Evolutionary conservation across 2,113 vertebrate species (phyloP).

Genomic region (Eublepharis macularius): DNA sequence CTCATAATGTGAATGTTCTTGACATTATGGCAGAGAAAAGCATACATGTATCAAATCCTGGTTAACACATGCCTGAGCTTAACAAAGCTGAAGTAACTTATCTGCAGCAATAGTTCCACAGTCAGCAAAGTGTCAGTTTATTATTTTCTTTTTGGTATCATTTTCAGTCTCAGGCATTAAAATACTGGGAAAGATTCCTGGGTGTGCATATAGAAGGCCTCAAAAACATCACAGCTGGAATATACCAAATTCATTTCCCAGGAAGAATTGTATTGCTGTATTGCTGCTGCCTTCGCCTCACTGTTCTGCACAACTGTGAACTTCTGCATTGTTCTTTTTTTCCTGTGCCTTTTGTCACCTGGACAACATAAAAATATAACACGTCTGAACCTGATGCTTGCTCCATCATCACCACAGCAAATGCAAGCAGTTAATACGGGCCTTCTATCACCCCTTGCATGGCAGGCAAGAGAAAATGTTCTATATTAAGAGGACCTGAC

Average conservation of each 20-base stretch:
- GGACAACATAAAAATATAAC: background rate
- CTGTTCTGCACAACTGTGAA: background rate
- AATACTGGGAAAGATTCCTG: background rate
- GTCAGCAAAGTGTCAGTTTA: background rate
- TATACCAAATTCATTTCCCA: background rate
- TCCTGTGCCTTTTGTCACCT: background rate
- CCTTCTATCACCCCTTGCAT: background rate
- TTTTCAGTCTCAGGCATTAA: background rate
- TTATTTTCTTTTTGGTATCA: background rate
- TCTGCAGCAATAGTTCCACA: background rate
- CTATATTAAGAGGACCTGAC: background rate
- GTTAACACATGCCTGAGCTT: too few relatives aligned
- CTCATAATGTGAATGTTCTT: background rate
- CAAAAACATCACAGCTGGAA: background rate
- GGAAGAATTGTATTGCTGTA: too few relatives aligned
- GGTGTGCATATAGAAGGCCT: background rate
- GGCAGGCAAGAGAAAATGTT: background rate
- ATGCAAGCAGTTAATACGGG: background rate
- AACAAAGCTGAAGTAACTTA: background rate
- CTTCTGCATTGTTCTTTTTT: background rate
- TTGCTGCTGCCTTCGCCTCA: background rate
- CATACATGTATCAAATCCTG: too few relatives aligned
- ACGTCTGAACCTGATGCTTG: background rate
- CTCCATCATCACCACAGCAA: background rate
- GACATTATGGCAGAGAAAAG: background rate